Evolutionary conservation across 2,888 invertebrate genomes (phyloP).

Genomic region (Portevinia maculata): DNA sequence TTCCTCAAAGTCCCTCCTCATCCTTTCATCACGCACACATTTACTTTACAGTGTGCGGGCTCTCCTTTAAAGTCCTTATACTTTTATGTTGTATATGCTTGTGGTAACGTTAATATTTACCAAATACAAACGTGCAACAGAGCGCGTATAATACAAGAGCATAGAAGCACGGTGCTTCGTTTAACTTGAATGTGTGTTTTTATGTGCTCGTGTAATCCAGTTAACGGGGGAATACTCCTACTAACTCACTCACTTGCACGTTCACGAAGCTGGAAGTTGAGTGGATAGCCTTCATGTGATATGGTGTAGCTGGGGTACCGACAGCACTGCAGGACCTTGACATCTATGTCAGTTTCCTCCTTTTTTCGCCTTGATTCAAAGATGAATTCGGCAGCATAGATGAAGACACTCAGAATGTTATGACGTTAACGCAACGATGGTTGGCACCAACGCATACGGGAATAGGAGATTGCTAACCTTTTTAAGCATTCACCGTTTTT

Average conservation of each 20-base stretch:
- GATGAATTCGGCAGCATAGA: neutral
- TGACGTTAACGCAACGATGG: slow-evolving; percentile 18
- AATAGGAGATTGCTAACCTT: neutral
- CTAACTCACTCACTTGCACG: slow-evolving; percentile 33
- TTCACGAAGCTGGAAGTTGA: slow-evolving; percentile 17
- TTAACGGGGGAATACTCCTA: slow-evolving; percentile 49
- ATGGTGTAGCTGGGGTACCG: slow-evolving; percentile 7
- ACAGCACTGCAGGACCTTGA: neutral
- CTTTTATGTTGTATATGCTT: slow-evolving; percentile 34
- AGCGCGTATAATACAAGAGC: too few relatives aligned
- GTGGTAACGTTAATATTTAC: slow-evolving; percentile 55
- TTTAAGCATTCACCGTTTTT: neutral
- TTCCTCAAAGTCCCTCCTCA: slow-evolving; percentile 30
- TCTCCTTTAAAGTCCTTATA: slow-evolving; percentile 19
- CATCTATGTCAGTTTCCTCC: too few relatives aligned
- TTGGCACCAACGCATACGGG: neutral
- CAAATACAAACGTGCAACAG: slow-evolving; percentile 53
- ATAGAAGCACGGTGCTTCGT: slow-evolving; percentile 64
- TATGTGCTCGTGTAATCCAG: slow-evolving; percentile 63
- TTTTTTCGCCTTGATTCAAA: slow-evolving; percentile 1
- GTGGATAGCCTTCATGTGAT: neutral
- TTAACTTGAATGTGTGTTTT: slow-evolving; percentile 66
- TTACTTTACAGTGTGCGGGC: neutral
- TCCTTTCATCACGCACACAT: slow-evolving; percentile 25
- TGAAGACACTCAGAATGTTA: slow-evolving; percentile 5